Evolutionary conservation across 2,888 invertebrate genomes (phyloP).

Genomic region (Nomada ferruginata): DNA sequence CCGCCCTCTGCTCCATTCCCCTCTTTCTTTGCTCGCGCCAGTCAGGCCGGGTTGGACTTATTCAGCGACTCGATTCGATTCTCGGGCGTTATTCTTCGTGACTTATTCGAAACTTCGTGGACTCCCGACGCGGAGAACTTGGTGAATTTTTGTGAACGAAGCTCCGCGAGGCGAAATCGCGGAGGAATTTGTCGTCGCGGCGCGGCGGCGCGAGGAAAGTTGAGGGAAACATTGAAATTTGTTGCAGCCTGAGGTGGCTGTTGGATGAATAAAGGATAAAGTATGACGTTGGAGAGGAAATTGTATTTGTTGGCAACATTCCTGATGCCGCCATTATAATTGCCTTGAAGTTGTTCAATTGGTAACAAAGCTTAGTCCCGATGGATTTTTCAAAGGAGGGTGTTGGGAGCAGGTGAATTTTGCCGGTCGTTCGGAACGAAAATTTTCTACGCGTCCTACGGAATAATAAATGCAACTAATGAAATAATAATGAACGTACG

Average conservation of each 20-base stretch:
- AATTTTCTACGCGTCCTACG: too few species aligned
- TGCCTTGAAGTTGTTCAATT: too few species aligned
- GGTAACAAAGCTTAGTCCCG: too few species aligned
- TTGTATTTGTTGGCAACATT: too few species aligned
- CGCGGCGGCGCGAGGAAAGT: neutral
- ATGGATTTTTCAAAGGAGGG: too few species aligned
- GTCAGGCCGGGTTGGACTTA: neutral
- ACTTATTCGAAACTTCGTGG: slow-evolving; percentile 10
- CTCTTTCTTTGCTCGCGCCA: neutral
- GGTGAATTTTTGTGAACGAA: slow-evolving; percentile 7
- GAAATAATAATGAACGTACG: too few species aligned
- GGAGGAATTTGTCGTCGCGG: slow-evolving; percentile 11
- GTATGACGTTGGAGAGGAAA: too few species aligned
- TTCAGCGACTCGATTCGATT: slow-evolving; percentile 4
- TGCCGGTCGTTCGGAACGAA: too few species aligned
- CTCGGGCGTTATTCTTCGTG: slow-evolving; percentile 17
- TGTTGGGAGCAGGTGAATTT: too few species aligned
- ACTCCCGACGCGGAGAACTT: slow-evolving; percentile 1
- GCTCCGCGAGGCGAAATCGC: neutral
- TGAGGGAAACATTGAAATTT: neutral
- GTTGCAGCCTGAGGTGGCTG: neutral
- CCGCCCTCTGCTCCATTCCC: neutral
- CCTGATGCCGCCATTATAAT: too few species aligned
- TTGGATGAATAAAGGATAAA: too few species aligned
- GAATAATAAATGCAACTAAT: too few species aligned